Conservation (phyloP, 2,113 vertebrate genomes). For the Deroptyus accipitrinus region DNA sequence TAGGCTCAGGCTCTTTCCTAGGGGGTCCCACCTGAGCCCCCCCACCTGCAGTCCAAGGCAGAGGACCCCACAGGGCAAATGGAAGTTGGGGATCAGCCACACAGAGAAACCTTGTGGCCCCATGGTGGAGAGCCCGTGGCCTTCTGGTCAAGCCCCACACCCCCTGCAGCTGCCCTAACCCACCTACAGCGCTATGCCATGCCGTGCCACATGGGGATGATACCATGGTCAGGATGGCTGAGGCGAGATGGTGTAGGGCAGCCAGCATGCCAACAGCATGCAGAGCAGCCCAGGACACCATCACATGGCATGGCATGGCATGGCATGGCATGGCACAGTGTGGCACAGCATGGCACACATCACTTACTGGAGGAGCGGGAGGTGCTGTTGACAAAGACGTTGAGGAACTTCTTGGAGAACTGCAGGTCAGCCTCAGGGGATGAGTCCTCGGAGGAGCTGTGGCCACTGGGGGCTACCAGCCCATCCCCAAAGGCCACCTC, state of each 20-base stretch:
- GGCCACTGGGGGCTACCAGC: constrained; percentile 51
- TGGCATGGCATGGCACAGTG: rapidly evolving
- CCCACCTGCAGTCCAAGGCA: rapidly evolving
- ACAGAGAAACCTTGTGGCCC: rapidly evolving
- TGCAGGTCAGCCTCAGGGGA: constrained; percentile 93
- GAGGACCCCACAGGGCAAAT: rapidly evolving
- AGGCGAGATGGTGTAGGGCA: neutral
- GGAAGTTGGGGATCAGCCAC: neutral
- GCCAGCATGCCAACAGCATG: rapidly evolving
- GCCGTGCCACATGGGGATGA: rapidly evolving
- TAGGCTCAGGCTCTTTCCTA: rapidly evolving
- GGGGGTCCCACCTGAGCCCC: neutral
- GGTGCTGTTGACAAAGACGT: constrained; percentile 96
- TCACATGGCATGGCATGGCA: rapidly evolving
- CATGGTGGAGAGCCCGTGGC: rapidly evolving
- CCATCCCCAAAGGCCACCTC: constrained; percentile 73
- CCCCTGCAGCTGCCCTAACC: neutral
- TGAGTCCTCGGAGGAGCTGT: constrained; percentile 80
- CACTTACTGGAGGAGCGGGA: constrained; percentile 96
- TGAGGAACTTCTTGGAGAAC: constrained; percentile 99
- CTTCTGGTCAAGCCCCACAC: rapidly evolving
- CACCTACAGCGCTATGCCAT: rapidly evolving
- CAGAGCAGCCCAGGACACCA: neutral
- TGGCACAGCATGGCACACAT: rapidly evolving
- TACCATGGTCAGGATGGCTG: rapidly evolving